These are phyloP conservation scores for Brachypodius melanocephalos DNA, from an alignment of 2,113 vertebrate genomes.

Conservation along the genomic window DNA sequence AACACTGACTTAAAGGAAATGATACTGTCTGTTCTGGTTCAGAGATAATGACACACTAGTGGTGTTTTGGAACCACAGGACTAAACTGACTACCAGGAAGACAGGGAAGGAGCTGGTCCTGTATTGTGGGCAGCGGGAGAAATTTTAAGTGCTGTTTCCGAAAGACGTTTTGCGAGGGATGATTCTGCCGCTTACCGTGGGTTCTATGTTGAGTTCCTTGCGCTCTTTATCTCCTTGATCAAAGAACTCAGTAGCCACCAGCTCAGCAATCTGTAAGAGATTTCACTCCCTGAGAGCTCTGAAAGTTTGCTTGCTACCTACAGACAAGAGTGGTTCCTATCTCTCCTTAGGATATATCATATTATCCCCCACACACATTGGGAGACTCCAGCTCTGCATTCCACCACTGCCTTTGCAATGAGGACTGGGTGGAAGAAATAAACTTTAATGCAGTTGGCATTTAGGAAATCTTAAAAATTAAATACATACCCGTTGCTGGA, in stretches of 20 bases:
- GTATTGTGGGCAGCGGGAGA: neutral
- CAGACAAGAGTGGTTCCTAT: neutral
- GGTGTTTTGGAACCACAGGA: neutral
- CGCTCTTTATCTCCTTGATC: slow-evolving; percentile 97
- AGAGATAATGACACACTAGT: neutral
- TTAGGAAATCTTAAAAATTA: neutral
- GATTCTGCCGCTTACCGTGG: slow-evolving; percentile 81
- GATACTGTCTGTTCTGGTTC: neutral
- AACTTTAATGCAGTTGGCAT: neutral
- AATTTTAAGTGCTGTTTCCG: neutral
- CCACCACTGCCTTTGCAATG: neutral
- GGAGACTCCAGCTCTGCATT: neutral
- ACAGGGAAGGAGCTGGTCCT: neutral
- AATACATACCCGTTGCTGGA: slow-evolving; percentile 89
- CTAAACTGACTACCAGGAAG: neutral
- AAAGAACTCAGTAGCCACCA: slow-evolving; percentile 95
- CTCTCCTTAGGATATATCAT: neutral
- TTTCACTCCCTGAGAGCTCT: neutral
- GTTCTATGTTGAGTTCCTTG: slow-evolving; percentile 92
- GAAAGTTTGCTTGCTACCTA: neutral
- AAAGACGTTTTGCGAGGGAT: neutral
- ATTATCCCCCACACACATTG: fast-evolving
- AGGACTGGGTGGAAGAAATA: neutral
- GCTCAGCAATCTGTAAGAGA: slow-evolving; percentile 88
- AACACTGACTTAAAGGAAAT: neutral